Evolutionary conservation across 2,113 vertebrate genomes (phyloP), one percentile per base, ranked within the genome.

Genomic region (Mungos mungo): DNA sequence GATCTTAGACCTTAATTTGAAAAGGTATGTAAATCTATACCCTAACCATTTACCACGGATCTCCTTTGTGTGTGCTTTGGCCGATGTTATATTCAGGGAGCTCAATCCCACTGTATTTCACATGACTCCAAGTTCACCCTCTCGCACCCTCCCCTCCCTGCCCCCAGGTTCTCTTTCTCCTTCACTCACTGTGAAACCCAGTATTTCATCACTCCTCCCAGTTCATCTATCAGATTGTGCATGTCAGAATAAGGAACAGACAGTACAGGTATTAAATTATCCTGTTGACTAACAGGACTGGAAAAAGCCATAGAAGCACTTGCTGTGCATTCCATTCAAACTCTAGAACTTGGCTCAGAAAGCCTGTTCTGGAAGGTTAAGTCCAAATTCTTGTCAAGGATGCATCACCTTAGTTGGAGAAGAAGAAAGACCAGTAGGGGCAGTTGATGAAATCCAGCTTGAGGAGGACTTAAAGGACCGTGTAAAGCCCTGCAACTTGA

Each of bases 401-500:
- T 84, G 38, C 21, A 3, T 92, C 38, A 29, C 60, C 45, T 35
- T 47, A 25, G 2, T 47, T 80, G 68, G 47, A 77, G 83, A 85
- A 54, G 95, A 77, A 89, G 0, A 0, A 92, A 97, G 87, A 92
- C 60, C 69, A 93, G 3, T 33, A 81, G 47, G 21, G 33, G 41
- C 38, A 52, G 54, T 27, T 96, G 80, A 41, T 38, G 72, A 50
- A 66, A 50, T 71, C 45, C 25, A 38, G 31, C 11, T 5, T 72
- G 50, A 68, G 29, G 38, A 38, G 50, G 50, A 31, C 16, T 69
- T n/a, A 71, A 79, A 38, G 33, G 57, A 47, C 77, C 71, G 19
- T 69, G 79, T 41, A 23, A 94, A 98, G 96, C 54, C 41, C 57
- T 23, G 38, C 25, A 95, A 72, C 33, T 1, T 96, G 81, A 97